A percentile compares a stretch with the other conserved stretches of the same genome.
These are phyloP conservation scores for Eupithecia dodoneata DNA, from an alignment of 2,888 invertebrate species.

Conservation along the genomic window DNA sequence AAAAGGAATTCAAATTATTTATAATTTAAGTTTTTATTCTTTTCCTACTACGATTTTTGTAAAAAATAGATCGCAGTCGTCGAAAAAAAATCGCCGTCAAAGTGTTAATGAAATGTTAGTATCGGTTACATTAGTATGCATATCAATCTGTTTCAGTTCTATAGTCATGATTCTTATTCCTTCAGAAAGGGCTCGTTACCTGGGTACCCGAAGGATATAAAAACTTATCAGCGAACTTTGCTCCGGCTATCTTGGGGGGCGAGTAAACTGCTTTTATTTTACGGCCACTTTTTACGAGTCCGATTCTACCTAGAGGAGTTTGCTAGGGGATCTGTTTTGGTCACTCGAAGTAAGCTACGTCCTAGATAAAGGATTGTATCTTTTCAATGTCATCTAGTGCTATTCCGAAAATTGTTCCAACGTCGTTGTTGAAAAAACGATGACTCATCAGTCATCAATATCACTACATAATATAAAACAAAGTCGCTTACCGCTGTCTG, in stretches of 20 bases:
- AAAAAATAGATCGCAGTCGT: no score
- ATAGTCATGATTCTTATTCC: background rate
- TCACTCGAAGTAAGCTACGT: background rate
- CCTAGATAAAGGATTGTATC: background rate
- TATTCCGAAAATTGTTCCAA: background rate
- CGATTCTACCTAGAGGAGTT: background rate
- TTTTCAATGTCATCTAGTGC: background rate
- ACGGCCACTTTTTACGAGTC: conserved; percentile 70
- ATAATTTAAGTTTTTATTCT: no score
- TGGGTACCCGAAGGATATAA: conserved; percentile 72
- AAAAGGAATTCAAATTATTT: no score
- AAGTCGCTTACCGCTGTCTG: no score
- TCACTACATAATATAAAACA: no score
- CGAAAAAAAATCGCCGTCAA: no score
- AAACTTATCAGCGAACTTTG: conserved; percentile 82
- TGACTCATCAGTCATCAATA: no score
- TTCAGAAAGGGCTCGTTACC: conserved; percentile 52
- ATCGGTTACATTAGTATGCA: background rate
- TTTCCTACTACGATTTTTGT: no score
- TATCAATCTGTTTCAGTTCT: conserved; percentile 12
- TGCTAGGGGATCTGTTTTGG: conserved; percentile 3
- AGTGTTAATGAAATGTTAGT: background rate
- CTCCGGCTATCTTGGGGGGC: conserved; percentile 73
- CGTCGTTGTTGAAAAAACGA: no score
- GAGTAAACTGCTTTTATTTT: conserved; percentile 83